Conservation (phyloP, 2,113 vertebrate species). For the Tetrao urogallus region DNA sequence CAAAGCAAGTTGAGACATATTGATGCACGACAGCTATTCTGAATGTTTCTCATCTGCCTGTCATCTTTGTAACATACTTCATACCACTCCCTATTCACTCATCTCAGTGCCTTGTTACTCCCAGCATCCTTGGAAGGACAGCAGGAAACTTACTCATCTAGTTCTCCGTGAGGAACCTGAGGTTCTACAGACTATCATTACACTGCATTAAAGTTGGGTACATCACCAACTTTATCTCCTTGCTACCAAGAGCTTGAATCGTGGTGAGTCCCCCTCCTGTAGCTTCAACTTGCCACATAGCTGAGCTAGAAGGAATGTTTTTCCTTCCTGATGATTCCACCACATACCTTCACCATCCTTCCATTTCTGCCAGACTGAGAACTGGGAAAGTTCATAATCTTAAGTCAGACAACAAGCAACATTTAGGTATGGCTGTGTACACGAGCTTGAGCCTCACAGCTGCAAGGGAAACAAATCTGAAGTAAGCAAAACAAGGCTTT, state of each 20-base stretch:
- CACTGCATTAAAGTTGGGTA: no score
- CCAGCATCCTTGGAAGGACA: background rate
- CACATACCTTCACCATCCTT: background rate
- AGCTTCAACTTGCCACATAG: fast-evolving
- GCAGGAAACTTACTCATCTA: background rate
- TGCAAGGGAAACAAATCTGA: background rate
- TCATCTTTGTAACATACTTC: background rate
- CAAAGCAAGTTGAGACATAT: background rate
- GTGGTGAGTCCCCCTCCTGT: background rate
- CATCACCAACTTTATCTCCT: background rate
- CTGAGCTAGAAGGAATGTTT: background rate
- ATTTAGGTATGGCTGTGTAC: slow-evolving; percentile 25
- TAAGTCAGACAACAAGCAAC: background rate
- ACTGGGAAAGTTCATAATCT: background rate
- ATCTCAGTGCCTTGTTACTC: background rate
- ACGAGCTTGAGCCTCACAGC: background rate
- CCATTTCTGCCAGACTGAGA: background rate
- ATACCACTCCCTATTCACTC: background rate
- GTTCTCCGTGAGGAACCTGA: background rate
- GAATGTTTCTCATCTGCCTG: background rate
- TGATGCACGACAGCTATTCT: background rate
- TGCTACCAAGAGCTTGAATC: background rate
- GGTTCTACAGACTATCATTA: background rate
- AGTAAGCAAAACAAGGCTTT: slow-evolving; percentile 56
- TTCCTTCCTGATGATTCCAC: background rate